These are phyloP conservation scores for Luscinia megarhynchos DNA, from an alignment of 2,797 vertebrate species.

Conservation along the genomic window DNA sequence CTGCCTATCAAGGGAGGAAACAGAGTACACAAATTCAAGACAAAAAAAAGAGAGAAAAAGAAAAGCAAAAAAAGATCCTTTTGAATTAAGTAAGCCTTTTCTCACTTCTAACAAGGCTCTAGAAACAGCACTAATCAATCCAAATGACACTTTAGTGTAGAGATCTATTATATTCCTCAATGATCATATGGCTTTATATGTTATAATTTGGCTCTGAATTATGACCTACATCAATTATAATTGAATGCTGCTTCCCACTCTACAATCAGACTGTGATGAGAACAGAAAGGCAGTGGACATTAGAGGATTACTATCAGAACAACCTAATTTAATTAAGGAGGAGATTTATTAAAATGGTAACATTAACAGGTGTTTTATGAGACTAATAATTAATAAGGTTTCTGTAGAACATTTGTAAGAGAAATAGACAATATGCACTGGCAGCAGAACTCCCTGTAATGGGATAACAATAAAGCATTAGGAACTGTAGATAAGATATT, in stretches of 20 bases:
- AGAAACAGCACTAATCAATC: slow-evolving; percentile 70
- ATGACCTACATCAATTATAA: slow-evolving; percentile 69
- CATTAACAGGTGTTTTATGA: slow-evolving; percentile 73
- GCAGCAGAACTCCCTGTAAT: slow-evolving; percentile 64
- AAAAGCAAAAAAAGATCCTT: background rate
- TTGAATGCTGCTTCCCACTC: slow-evolving; percentile 50
- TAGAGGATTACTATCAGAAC: slow-evolving; percentile 66
- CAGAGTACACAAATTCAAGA: background rate
- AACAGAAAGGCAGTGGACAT: slow-evolving; percentile 51
- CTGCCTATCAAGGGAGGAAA: background rate
- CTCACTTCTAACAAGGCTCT: slow-evolving; percentile 61
- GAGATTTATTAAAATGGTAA: slow-evolving; percentile 73
- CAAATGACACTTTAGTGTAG: slow-evolving; percentile 60
- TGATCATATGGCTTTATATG: slow-evolving; percentile 71
- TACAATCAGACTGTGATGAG: slow-evolving; percentile 58
- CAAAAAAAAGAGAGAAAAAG: background rate
- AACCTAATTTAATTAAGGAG: slow-evolving; percentile 70
- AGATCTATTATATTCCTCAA: slow-evolving; percentile 71
- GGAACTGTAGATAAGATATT: slow-evolving; percentile 56
- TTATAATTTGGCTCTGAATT: slow-evolving; percentile 73
- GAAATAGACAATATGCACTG: slow-evolving; percentile 67
- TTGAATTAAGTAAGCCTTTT: slow-evolving; percentile 58
- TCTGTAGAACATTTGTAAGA: slow-evolving; percentile 71
- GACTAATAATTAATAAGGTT: slow-evolving; percentile 75
- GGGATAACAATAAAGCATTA: slow-evolving; percentile 70